A percentile compares a stretch with the other conserved stretches of the same genome.
These are phyloP conservation scores for Therioaphis trifolii DNA, from an alignment of 2,888 invertebrate genomes.

Conservation along the genomic window DNA sequence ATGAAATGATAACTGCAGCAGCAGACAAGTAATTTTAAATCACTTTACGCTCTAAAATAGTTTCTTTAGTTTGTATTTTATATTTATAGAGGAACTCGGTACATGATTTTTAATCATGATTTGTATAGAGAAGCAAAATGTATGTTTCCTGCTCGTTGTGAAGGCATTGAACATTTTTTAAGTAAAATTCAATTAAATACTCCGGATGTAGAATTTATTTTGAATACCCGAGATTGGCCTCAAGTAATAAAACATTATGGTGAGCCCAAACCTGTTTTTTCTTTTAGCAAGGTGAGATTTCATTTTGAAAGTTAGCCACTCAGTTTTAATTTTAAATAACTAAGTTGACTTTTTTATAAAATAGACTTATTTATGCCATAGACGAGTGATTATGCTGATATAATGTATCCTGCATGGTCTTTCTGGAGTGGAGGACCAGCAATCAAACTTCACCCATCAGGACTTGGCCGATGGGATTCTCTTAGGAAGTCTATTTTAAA, in stretches of 20 bases:
- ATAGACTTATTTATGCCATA: constrained; percentile 70
- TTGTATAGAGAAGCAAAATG: constrained; percentile 86
- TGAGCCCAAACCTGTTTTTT: constrained; percentile 84
- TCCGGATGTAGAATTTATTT: constrained; percentile 84
- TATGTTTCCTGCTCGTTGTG: constrained; percentile 92
- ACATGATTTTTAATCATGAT: constrained; percentile 84
- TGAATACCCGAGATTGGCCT: constrained; percentile 95
- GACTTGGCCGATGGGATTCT: constrained; percentile 93
- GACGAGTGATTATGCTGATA: constrained; percentile 85
- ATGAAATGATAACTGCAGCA: constrained; percentile 75
- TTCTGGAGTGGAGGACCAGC: constrained; percentile 99
- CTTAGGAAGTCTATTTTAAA: constrained; percentile 79
- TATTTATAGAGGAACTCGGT: constrained; percentile 68
- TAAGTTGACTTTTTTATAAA: constrained; percentile 98
- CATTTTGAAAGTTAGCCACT: background rate
- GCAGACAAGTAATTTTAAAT: constrained; percentile 69
- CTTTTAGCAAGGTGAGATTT: constrained; percentile 86
- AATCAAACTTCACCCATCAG: constrained; percentile 90
- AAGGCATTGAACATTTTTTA: constrained; percentile 91
- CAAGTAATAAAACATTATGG: constrained; percentile 78
- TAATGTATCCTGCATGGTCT: constrained; percentile 96
- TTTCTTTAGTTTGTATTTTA: constrained; percentile 61
- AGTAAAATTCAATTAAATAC: constrained; percentile 76
- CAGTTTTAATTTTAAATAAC: constrained; percentile 67
- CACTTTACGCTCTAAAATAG: constrained; percentile 19